Evolutionary conservation across 2,888 invertebrate genomes (phyloP).

Genomic region (Saturnia pavonia): DNA sequence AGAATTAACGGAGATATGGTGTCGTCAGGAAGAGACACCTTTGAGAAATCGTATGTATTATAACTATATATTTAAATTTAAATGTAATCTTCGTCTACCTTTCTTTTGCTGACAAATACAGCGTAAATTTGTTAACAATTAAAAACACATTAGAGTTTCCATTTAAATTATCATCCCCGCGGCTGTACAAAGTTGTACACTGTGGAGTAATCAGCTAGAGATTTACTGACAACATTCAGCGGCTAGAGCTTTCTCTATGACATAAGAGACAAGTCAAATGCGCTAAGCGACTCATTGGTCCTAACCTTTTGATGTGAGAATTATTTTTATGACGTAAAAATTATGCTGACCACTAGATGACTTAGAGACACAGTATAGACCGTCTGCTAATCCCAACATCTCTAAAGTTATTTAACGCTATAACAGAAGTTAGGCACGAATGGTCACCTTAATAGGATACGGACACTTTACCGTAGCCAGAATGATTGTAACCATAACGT

Average conservation of each 20-base stretch:
- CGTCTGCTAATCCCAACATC: too few relatives aligned
- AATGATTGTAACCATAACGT: too few relatives aligned
- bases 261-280: neutral
- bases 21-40: too few relatives aligned
- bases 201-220: conserved; percentile 33
- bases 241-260: conserved; percentile 19
- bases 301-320: neutral
- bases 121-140: neutral
- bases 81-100: neutral
- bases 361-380: too few relatives aligned
- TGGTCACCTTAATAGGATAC: too few relatives aligned
- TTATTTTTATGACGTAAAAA: neutral
- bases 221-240: conserved; percentile 36
- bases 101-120: too few relatives aligned
- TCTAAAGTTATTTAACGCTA: too few relatives aligned
- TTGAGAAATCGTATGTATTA: too few relatives aligned
- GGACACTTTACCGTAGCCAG: too few relatives aligned
- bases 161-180: neutral
- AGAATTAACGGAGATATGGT: too few relatives aligned
- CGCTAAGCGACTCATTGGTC: neutral
- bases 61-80: neutral
- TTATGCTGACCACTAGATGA: neutral
- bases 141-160: conserved; percentile 5
- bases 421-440: too few relatives aligned
- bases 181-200: conserved; percentile 24